Base-by-base conservation (phyloP, 2,797 vertebrate species). In the Acanthurus leucopareius region DNA sequence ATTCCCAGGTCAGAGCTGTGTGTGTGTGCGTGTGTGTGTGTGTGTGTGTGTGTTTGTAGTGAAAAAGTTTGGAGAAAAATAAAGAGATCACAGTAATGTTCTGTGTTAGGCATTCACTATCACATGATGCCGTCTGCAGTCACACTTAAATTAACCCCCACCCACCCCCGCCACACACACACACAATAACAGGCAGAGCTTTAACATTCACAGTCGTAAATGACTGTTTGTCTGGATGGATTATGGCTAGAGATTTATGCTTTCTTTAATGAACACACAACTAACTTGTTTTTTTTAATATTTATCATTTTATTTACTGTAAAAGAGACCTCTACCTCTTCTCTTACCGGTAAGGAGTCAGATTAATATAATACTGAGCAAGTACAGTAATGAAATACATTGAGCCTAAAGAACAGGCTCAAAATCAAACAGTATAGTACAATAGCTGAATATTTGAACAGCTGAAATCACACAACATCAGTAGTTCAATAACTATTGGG, bases 121-220 rank as follows among this genome's bases (percentile, higher is more conserved):
- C 93, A 93, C 90, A 94, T 93, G 93, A 91, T 86, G 59, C 47
- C 1, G 77, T 78, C 81, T 83, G 84, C 74, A 59, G 79, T 89
- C 89, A 89, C 86, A 86, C 83, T 89, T 78, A 78, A 83, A 78
- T 84, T 70, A 73, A 64, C 75, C 32, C 44, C 13, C 51, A 58
- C 67, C 67, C 79, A 53, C 63, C 56, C 54, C 62, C 68, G 70
- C 35, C 38, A 51, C 57, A 63, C 59, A 72, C 71, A 75, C 22
- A 62, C 35, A 16, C 1, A 53, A 17, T 32, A 68, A 53, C 14
- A 59, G 57, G n/a, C 25, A 59, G 51, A 49, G 48, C 22, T 74
- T 25, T 69, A 70, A 40, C 7, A 44, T 56, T 62, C 5, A 59
- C 58, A 69, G 9, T 40, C 64, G 48, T 54, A 57, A 51, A 42